phyloP scores from a whole-genome alignment of 2,888 invertebrate genomes.

The Lottia scabra region DNA sequence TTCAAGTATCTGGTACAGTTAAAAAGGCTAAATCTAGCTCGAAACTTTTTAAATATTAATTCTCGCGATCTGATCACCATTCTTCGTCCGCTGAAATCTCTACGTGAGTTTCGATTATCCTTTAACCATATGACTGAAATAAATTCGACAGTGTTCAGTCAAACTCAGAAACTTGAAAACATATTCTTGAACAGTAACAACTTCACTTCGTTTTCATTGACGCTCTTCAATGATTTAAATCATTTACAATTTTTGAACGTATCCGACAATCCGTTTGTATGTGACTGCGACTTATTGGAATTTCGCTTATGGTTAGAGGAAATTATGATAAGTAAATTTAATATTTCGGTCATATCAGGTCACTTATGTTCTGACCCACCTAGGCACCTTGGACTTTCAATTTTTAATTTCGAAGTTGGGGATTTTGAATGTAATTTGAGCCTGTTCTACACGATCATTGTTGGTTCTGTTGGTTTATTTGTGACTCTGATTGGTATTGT shows the following conservation, averaged over 20 bases:
- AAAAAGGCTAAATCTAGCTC: conserved; percentile 36
- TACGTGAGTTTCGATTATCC: conserved; percentile 47
- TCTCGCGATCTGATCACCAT: conserved; percentile 23
- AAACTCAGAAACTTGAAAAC: conserved; percentile 37
- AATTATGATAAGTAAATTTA: conserved; percentile 25
- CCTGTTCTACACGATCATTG: conserved; percentile 46
- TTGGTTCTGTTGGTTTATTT: conserved; percentile 42
- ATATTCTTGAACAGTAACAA: conserved; percentile 46
- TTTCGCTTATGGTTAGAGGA: conserved; percentile 51
- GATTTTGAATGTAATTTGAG: conserved; percentile 54
- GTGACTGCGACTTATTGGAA: conserved; percentile 54
- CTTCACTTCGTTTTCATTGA: conserved; percentile 36
- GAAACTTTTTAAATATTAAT: conserved; percentile 36
- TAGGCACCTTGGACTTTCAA: conserved; percentile 39
- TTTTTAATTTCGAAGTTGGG: conserved; percentile 45
- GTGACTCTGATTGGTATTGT: conserved; percentile 41
- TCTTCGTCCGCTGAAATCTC: conserved; percentile 36
- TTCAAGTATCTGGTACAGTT: conserved; percentile 47
- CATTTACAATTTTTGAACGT: conserved; percentile 49
- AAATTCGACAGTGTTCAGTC: conserved; percentile 35
- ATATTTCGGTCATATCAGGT: conserved; percentile 34
- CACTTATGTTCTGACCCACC: conserved; percentile 51
- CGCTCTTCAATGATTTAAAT: conserved; percentile 39
- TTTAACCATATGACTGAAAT: conserved; percentile 47
- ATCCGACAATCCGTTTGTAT: conserved; percentile 55